phyloP scores from a whole-genome alignment of 2,888 invertebrate species.

The Eupelmus urozonus region DNA sequence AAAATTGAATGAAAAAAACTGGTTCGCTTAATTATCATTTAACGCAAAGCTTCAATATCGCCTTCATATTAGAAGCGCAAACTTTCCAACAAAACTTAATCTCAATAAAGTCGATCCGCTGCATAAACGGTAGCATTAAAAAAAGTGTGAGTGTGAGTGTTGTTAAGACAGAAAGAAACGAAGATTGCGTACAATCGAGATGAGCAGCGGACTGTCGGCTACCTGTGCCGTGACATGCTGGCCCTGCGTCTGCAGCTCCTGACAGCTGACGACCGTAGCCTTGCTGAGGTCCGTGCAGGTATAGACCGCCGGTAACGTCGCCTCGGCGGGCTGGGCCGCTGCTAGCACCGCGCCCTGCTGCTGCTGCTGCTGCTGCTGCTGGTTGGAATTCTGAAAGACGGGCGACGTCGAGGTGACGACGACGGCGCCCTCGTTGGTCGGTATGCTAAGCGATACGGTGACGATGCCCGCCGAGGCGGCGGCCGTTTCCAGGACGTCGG shows the following conservation, averaged over 20 bases:
- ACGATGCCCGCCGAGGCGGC: conserved; percentile 85
- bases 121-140: too few relatives aligned
- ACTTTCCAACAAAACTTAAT: too few relatives aligned
- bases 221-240: conserved; percentile 74
- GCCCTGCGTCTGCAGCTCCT: conserved; percentile 64
- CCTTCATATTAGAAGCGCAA: too few relatives aligned
- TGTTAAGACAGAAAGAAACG: not conserved
- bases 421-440: conserved; percentile 79
- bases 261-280: conserved; percentile 78
- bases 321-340: conserved; percentile 6
- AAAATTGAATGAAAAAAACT: too few relatives aligned
- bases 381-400: conserved; percentile 74
- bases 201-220: conserved; percentile 55
- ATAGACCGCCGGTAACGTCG: conserved; percentile 70
- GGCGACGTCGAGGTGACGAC: conserved; percentile 79
- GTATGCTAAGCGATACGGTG: conserved; percentile 83
- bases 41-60: too few relatives aligned
- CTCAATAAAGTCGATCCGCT: too few relatives aligned
- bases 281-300: conserved; percentile 81
- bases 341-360: conserved; percentile 49
- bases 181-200: conserved; percentile 51
- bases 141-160: too few relatives aligned
- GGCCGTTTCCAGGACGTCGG: conserved; percentile 81
- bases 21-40: too few relatives aligned
- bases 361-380: conserved; percentile 49